These are phyloP conservation scores for Epirrita christyi DNA, from an alignment of 2,888 invertebrate species.

Conservation along the genomic window DNA sequence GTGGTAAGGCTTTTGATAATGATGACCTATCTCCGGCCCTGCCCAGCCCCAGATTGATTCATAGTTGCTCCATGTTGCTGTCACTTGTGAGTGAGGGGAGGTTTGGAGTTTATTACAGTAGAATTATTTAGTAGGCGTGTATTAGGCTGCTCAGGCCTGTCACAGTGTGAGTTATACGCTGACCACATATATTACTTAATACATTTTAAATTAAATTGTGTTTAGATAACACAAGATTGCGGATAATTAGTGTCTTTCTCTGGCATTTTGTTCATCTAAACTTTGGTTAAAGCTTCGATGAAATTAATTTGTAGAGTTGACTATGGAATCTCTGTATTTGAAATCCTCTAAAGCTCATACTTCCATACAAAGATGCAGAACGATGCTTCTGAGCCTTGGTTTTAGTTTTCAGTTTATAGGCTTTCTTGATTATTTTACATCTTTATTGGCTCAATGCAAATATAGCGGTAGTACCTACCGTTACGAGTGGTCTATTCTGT, in stretches of 20 bases:
- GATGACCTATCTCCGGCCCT: neutral
- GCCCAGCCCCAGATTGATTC: constrained; percentile 6
- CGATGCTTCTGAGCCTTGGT: neutral
- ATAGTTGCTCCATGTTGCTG: constrained; percentile 22
- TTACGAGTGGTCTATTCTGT: neutral
- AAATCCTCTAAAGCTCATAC: too few relatives aligned
- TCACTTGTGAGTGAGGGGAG: constrained; percentile 28
- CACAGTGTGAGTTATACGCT: constrained; percentile 10
- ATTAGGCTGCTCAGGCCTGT: constrained; percentile 14
- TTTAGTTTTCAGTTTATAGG: neutral
- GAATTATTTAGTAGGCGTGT: constrained; percentile 26
- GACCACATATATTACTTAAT: constrained; percentile 5
- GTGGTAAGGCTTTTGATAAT: too few relatives aligned
- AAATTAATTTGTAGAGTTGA: too few relatives aligned
- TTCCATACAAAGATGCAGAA: too few relatives aligned
- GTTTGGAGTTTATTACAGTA: constrained; percentile 25
- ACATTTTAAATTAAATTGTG: constrained; percentile 1
- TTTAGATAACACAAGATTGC: too few relatives aligned
- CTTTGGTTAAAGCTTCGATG: too few relatives aligned
- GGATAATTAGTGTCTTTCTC: too few relatives aligned
- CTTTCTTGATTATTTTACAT: neutral
- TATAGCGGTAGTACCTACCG: neutral
- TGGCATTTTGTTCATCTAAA: too few relatives aligned
- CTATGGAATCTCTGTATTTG: neutral
- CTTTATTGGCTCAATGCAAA: neutral